Conservation (phyloP, 92 coral and sea anemone genomes). For the Pocillopora meandrina region DNA sequence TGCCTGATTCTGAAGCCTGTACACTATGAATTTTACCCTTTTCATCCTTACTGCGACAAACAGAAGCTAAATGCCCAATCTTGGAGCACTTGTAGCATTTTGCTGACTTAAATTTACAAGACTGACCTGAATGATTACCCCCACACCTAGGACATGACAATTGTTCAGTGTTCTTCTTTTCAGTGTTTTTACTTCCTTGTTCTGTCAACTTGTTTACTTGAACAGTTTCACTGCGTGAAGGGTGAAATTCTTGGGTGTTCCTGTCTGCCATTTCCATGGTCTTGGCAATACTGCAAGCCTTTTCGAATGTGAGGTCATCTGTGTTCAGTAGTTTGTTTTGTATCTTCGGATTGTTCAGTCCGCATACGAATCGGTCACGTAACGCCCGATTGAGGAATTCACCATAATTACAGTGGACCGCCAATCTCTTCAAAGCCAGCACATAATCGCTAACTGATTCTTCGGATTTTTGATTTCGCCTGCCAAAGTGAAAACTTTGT, state of each 20-base stretch:
- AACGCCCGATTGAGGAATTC: slow-evolving; percentile 51
- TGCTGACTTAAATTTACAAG: slow-evolving; percentile 29
- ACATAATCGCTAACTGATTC: slow-evolving; percentile 54
- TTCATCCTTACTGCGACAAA: slow-evolving; percentile 20
- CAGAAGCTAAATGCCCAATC: slow-evolving; percentile 21
- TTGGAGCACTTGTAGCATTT: slow-evolving; percentile 25
- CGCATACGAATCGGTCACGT: slow-evolving; percentile 72
- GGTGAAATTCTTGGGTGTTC: slow-evolving; percentile 60
- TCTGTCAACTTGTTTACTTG: slow-evolving; percentile 27
- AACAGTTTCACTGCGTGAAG: slow-evolving; percentile 10
- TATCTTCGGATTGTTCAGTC: slow-evolving; percentile 46
- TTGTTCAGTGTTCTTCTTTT: neutral
- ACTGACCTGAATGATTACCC: slow-evolving; percentile 50
- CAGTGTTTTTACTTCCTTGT: slow-evolving; percentile 12
- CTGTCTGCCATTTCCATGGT: slow-evolving; percentile 69
- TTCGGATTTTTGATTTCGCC: slow-evolving; percentile 44
- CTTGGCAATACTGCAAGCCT: slow-evolving; percentile 50
- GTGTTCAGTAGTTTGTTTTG: slow-evolving; percentile 54
- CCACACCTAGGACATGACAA: slow-evolving; percentile 46
- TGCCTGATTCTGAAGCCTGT: slow-evolving; percentile 1
- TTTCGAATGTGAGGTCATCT: slow-evolving; percentile 50
- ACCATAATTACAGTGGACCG: slow-evolving; percentile 63
- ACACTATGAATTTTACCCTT: slow-evolving; percentile 18
- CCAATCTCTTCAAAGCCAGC: slow-evolving; percentile 60
- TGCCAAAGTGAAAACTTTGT: slow-evolving; percentile 58